Percentiles rank a stretch among this genome's conserved stretches.
phyloP scores from a whole-genome alignment of 2,113 vertebrate genomes.

The Elephas maximus region DNA sequence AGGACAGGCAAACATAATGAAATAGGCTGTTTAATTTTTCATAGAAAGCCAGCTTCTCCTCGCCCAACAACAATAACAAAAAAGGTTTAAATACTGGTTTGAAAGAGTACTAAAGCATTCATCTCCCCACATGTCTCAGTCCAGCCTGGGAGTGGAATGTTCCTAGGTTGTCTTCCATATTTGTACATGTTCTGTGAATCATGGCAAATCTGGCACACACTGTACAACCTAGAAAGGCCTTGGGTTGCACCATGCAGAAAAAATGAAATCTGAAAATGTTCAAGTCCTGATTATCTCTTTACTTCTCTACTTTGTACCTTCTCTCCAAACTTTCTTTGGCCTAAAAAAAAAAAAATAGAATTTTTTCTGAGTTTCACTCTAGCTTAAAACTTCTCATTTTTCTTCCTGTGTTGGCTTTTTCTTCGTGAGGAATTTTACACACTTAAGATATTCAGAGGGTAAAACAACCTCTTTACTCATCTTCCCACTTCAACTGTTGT shows the following conservation, averaged over 20 bases:
- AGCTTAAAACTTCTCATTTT: neutral
- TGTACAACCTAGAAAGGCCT: neutral
- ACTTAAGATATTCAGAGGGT: neutral
- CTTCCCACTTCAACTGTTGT: neutral
- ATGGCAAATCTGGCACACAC: neutral
- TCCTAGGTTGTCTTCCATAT: neutral
- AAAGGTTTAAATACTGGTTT: neutral
- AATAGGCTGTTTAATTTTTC: neutral
- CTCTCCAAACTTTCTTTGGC: neutral
- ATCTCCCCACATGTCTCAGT: neutral
- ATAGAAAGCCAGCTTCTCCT: neutral
- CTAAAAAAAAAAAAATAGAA: neutral
- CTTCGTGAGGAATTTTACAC: neutral
- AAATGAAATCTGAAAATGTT: neutral
- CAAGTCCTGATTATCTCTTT: neutral
- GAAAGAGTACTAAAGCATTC: neutral
- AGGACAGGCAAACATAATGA: neutral
- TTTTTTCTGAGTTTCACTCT: neutral
- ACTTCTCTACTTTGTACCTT: neutral
- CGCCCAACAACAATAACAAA: neutral
- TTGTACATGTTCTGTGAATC: neutral
- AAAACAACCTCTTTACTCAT: neutral
- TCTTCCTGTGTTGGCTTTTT: slow-evolving; percentile 9
- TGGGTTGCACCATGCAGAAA: neutral
- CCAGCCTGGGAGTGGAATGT: neutral